Evolutionary conservation across 2,113 vertebrate genomes (phyloP).

Genomic region (Amblyopsis rosae): DNA sequence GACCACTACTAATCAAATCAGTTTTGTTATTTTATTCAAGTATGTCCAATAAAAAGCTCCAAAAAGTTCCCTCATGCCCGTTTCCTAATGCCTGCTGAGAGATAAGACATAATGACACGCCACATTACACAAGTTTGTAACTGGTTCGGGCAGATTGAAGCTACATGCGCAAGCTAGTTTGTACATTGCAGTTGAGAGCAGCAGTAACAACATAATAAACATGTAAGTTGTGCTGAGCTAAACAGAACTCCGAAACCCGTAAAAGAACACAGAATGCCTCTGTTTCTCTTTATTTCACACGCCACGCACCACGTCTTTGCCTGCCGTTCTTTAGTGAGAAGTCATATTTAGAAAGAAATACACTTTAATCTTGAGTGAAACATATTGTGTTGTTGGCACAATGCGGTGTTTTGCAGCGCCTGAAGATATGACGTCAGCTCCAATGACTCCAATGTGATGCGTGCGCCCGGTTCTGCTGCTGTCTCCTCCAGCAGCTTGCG

Average conservation of each 20-base stretch:
- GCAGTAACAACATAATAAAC: constrained; percentile 50
- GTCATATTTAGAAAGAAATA: neutral
- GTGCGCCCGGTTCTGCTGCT: constrained; percentile 2
- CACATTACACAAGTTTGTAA: constrained; percentile 4
- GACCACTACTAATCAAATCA: constrained; percentile 23
- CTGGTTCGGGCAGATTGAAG: constrained; percentile 1
- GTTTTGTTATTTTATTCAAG: neutral
- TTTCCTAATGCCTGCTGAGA: neutral
- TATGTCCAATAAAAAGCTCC: neutral
- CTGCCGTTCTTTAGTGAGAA: neutral
- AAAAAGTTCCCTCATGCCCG: too few relatives aligned
- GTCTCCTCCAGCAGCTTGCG: constrained; percentile 13
- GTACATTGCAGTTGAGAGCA: constrained; percentile 15
- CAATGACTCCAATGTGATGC: neutral
- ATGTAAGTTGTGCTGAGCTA: constrained; percentile 47
- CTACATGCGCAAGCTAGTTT: neutral
- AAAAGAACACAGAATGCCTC: constrained; percentile 20
- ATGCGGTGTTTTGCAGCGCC: neutral
- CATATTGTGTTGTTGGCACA: neutral
- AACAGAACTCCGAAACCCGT: constrained; percentile 12
- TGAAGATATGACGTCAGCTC: neutral
- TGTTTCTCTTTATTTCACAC: constrained; percentile 6
- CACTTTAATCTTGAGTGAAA: neutral
- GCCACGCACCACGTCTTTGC: neutral
- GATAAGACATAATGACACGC: neutral